A percentile compares a stretch with the other conserved stretches of the same genome.
These are phyloP conservation scores for Hipparchia sbordonii DNA, from an alignment of 2,888 invertebrate genomes.

Conservation along the genomic window DNA sequence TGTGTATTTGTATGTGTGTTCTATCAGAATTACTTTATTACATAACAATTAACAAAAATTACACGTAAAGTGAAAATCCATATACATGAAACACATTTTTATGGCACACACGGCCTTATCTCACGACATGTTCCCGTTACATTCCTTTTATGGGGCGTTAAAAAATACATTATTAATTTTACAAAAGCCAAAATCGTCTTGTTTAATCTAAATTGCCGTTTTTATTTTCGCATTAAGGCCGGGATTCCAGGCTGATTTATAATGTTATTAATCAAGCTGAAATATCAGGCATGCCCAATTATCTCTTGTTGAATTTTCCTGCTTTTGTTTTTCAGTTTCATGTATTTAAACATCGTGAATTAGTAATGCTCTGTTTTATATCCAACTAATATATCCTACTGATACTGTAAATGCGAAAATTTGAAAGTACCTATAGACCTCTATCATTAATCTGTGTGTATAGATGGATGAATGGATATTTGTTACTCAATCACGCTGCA, in stretches of 20 bases:
- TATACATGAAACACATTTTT: constrained; percentile 24
- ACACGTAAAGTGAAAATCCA: constrained; percentile 9
- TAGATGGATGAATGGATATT: too few relatives aligned
- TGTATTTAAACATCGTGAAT: background rate
- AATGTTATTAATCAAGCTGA: constrained; percentile 70
- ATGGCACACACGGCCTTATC: constrained; percentile 24
- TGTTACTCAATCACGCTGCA: too few relatives aligned
- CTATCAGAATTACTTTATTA: background rate
- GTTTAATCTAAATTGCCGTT: constrained; percentile 55
- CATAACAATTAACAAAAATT: background rate
- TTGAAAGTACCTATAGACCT: too few relatives aligned
- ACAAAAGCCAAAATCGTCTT: constrained; percentile 50
- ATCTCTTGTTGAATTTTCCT: constrained; percentile 60
- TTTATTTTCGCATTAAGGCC: constrained; percentile 59
- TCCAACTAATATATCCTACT: too few relatives aligned
- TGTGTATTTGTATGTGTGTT: too few relatives aligned
- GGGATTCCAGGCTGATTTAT: constrained; percentile 61
- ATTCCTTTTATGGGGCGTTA: constrained; percentile 42
- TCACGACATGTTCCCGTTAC: constrained; percentile 37
- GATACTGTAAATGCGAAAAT: too few relatives aligned
- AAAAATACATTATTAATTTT: constrained; percentile 49
- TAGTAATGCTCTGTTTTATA: too few relatives aligned
- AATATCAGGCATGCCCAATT: constrained; percentile 67
- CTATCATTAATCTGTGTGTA: too few relatives aligned
- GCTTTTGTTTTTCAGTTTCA: constrained; percentile 46